Conservation (phyloP, 2,888 invertebrate genomes). For the Acanthoscelides obtectus region DNA sequence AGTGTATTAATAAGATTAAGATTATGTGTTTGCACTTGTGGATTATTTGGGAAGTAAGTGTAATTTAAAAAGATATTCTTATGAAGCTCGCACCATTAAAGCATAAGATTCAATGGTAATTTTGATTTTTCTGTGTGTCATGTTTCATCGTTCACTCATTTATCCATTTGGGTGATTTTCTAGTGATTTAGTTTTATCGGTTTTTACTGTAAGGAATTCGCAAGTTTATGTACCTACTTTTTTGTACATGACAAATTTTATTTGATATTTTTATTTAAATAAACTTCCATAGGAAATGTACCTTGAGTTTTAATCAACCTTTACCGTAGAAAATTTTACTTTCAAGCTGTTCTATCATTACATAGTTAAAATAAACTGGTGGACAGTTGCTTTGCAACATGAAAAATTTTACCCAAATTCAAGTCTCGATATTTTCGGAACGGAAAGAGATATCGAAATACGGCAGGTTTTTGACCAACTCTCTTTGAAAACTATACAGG, state of each 20-base stretch:
- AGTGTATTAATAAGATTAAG: slow-evolving; percentile 50
- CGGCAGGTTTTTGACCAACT: no score
- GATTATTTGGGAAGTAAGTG: slow-evolving; percentile 43
- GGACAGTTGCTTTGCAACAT: no score
- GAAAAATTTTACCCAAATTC: no score
- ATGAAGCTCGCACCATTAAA: slow-evolving; percentile 40
- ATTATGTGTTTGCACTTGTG: slow-evolving; percentile 49
- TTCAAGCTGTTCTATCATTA: no score
- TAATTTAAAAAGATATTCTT: slow-evolving; percentile 36
- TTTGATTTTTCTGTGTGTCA: slow-evolving; percentile 29
- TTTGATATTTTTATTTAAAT: slow-evolving; percentile 35
- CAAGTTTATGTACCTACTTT: slow-evolving; percentile 37
- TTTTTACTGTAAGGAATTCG: slow-evolving; percentile 36
- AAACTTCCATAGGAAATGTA: slow-evolving; percentile 37
- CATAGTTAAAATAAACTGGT: no score
- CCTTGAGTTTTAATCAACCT: background rate
- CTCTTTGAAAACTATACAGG: no score
- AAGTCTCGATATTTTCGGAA: no score
- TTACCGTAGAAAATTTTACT: no score
- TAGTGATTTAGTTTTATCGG: slow-evolving; percentile 38
- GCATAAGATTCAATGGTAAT: slow-evolving; percentile 35
- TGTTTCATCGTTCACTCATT: slow-evolving; percentile 29
- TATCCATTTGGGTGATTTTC: slow-evolving; percentile 37
- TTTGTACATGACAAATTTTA: slow-evolving; percentile 36
- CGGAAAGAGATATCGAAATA: no score